Base-by-base conservation (phyloP, 2,113 vertebrate genomes). In the Bos javanicus region DNA sequence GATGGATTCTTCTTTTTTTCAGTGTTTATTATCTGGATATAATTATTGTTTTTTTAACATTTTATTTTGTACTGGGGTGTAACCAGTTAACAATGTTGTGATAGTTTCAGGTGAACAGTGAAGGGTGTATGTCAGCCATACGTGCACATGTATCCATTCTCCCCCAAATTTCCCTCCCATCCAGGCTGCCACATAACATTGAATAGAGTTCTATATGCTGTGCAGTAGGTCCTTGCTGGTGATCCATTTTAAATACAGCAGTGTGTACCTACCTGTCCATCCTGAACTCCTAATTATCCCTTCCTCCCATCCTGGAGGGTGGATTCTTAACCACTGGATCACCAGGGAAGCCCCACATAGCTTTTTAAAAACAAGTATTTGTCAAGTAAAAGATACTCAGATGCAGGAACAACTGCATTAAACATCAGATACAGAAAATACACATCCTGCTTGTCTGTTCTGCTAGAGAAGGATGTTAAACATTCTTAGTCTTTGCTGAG, bases 381-480 rank as follows among this genome's bases (percentile, higher is more conserved):
- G 64, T 76, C 16, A 19, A 39, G 46, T 50, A 12, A 74, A 87
- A 16, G 30, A 16, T 28, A 1, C 5, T 28, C 36, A 3, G 64
- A 7, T 21, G 6, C 10, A 9, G 30, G 21, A 8, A 9, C 13
- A 10, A 14, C 13, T 50, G 6, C 0, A 1, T 28, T 91, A n/a
- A 33, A 3, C 50, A 0, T 46, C 4, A 23, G 46, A 14, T n/a
- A 5, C 3, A 43, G 4, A 60, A 56, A 87, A 28, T 16, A 12
- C 8, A 1, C 43, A 1, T 87, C 13, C 8, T 50, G 7, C 6
- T 15, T 5, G 67, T 36, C 43, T 30, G 0, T n/a, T 80, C 16
- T 57, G 56, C 25, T 46, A 9, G 59, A 39, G 57, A 48, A 48
- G 23, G 48, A 21, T 76, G 52, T 74, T 74, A 10, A 81, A 25